phyloP scores from a whole-genome alignment of 2,113 vertebrate species.

The Ammodramus savannarum region DNA sequence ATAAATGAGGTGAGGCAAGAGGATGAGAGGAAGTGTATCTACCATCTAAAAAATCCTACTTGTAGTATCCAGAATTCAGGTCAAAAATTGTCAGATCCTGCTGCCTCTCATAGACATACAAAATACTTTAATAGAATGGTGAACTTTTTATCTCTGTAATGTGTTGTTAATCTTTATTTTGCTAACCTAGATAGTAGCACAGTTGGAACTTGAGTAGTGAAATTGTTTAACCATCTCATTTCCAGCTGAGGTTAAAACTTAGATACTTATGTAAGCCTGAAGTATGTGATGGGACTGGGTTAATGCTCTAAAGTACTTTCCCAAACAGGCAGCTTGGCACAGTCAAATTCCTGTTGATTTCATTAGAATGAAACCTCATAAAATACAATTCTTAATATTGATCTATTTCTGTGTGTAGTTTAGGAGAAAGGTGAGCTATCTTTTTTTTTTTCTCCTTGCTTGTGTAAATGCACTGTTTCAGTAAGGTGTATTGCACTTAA shows the following conservation, averaged over 20 bases:
- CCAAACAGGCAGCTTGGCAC: neutral
- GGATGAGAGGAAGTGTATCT: neutral
- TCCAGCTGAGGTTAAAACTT: neutral
- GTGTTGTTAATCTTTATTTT: neutral
- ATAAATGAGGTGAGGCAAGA: neutral
- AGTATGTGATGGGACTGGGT: neutral
- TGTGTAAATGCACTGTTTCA: neutral
- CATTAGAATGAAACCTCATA: neutral
- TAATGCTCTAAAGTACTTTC: neutral
- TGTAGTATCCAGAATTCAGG: neutral
- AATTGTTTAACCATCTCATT: neutral
- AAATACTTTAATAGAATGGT: neutral
- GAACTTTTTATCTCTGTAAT: neutral
- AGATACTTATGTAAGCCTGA: neutral
- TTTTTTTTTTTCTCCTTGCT: neutral
- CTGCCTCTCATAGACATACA: neutral
- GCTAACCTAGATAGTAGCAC: neutral
- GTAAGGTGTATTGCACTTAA: neutral
- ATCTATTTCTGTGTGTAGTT: neutral
- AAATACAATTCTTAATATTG: neutral
- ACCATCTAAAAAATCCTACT: neutral
- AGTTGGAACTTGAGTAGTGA: neutral
- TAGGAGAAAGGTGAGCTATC: neutral
- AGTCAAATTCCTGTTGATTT: neutral
- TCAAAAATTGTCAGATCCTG: fast-evolving